Evolutionary conservation across 2,888 invertebrate genomes (phyloP), one percentile per base, ranked within the genome.

Genomic region (Caenorhabditis parvicauda): DNA sequence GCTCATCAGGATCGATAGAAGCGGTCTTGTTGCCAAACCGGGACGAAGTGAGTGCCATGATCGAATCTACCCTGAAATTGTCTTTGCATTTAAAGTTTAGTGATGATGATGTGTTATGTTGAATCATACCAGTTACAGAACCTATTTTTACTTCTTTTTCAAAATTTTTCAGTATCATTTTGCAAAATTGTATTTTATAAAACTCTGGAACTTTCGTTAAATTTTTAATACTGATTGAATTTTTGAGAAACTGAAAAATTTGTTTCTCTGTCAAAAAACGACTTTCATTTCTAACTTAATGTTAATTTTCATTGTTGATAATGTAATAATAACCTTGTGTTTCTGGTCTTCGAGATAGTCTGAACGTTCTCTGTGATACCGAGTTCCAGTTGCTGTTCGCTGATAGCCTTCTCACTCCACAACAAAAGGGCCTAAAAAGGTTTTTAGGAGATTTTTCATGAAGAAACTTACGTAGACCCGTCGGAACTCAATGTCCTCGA

Each of bases 401-500:
- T 48, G 24, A 63, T 56, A 2, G 59, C 55, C 44, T 59, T 59
- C 25, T 58, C 63, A 39, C 52, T 50, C 63, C 59, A 59, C 1
- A 63, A 32, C 14, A 59, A 46, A 4, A 63, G 47, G 7, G 63
- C 56, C 58, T 62, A 25, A 48, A 58, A 41, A 3, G 7, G 4
- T 48, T 9, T 24, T 12, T 1, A 17, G 12, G 6, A 22, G 12
- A 14, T 2, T 29, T 35, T 39, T 14, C 17, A 21, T 14, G 4
- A 38, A 27, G 25, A 38, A 3, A 32, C 51, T 58, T 32, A 62
- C 62, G 47, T 54, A 62, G 21, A 62, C 42, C 21, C 48, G 29
- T 45, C 62, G 28, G 42, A 62, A 62, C 19, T 62, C 62, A 1
- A 58, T 37, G 32, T 62, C 62, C 9, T 62, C 58, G 0, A 52